phyloP scores from a whole-genome alignment of 2,888 invertebrate genomes.

The Cyclophora punctaria region DNA sequence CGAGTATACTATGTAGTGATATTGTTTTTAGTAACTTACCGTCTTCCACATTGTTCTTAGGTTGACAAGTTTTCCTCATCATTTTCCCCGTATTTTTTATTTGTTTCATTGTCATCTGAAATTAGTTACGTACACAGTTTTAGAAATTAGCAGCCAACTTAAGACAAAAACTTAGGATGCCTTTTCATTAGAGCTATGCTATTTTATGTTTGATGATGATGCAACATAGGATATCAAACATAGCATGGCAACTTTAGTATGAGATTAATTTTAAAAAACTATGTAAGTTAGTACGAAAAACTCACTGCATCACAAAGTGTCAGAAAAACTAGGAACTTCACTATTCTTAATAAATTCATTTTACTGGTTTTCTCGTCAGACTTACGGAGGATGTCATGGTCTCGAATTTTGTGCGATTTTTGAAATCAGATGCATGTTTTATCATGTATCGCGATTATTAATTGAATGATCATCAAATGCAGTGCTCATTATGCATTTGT shows the following conservation, averaged over 20 bases:
- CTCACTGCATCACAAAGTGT: conserved; percentile 50
- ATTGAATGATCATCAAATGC: conserved; percentile 1
- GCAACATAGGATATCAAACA: too few species aligned
- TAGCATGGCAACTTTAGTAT: too few species aligned
- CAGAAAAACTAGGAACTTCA: conserved; percentile 39
- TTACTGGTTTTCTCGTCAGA: conserved; percentile 4
- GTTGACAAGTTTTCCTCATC: conserved; percentile 78
- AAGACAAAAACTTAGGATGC: too few species aligned
- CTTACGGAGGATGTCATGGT: conserved; percentile 26
- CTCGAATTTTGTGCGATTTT: conserved; percentile 26
- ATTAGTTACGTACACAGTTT: conserved; percentile 4
- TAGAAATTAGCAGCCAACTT: too few species aligned
- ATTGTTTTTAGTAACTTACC: conserved; percentile 46
- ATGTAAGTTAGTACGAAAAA: conserved; percentile 31
- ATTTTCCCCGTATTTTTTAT: conserved; percentile 76
- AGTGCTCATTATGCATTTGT: too few species aligned
- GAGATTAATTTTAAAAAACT: too few species aligned
- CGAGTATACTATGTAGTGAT: too few species aligned
- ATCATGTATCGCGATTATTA: conserved; percentile 20
- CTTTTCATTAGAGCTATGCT: too few species aligned
- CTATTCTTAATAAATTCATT: conserved; percentile 33
- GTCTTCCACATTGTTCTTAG: conserved; percentile 75
- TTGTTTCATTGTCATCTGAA: conserved; percentile 77
- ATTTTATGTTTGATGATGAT: too few species aligned
- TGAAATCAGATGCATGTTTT: conserved; percentile 29